Conservation (phyloP, 2,113 vertebrate species). For the Rhea americana region DNA sequence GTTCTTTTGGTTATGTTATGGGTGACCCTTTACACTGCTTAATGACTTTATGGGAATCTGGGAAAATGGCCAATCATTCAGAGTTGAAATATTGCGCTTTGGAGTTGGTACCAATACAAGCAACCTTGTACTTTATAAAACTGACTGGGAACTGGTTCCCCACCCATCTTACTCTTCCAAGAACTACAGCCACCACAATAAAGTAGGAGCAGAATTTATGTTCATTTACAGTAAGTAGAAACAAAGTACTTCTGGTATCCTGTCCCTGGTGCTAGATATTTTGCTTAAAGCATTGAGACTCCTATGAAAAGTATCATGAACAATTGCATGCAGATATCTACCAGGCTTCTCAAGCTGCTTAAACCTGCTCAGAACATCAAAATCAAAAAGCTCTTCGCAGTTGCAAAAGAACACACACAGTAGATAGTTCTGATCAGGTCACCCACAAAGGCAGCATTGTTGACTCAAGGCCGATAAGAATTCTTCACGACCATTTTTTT, state of each 20-base stretch:
- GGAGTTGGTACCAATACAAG: slow-evolving; percentile 57
- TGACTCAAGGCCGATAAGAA: background rate
- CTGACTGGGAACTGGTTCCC: slow-evolving; percentile 34
- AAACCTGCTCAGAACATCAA: background rate
- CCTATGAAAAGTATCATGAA: background rate
- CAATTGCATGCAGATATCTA: background rate
- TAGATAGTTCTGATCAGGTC: background rate
- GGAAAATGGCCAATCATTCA: slow-evolving; percentile 62
- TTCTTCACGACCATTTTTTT: background rate
- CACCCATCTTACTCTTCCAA: slow-evolving; percentile 39
- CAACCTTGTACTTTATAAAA: slow-evolving; percentile 55
- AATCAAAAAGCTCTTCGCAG: background rate
- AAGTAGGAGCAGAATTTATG: slow-evolving; percentile 58
- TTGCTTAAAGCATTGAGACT: background rate
- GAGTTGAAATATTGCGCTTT: slow-evolving; percentile 48
- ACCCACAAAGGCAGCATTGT: background rate
- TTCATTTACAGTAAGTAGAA: slow-evolving; percentile 59
- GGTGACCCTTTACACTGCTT: slow-evolving; percentile 46
- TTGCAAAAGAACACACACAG: background rate
- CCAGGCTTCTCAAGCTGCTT: background rate
- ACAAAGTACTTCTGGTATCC: slow-evolving; percentile 36
- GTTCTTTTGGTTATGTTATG: background rate
- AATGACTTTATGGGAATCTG: slow-evolving; percentile 61
- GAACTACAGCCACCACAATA: slow-evolving; percentile 54
- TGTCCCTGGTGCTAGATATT: slow-evolving; percentile 9